These are phyloP conservation scores for Lasioglossum vierecki DNA, from an alignment of 2,888 invertebrate species.

Conservation along the genomic window DNA sequence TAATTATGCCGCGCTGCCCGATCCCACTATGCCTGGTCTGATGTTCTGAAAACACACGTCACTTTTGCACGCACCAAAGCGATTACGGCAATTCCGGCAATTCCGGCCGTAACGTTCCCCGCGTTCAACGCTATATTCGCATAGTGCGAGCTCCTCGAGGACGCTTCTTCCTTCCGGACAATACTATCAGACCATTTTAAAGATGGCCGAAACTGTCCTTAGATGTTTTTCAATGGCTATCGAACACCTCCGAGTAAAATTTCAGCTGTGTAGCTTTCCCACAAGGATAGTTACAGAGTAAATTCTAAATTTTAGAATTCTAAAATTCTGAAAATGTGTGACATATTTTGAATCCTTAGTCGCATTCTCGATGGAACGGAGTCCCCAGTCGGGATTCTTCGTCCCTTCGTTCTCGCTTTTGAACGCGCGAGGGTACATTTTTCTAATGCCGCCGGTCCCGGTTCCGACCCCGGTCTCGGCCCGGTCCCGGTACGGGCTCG, in stretches of 20 bases:
- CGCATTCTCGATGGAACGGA: too few species aligned
- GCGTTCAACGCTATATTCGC: background rate
- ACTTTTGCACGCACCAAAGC: conserved; percentile 33
- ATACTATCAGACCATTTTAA: background rate
- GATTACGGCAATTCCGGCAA: conserved; percentile 42
- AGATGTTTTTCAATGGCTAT: too few species aligned
- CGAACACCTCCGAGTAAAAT: too few species aligned
- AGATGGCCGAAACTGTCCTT: too few species aligned
- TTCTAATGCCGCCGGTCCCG: conserved; percentile 21
- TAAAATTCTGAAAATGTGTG: too few species aligned
- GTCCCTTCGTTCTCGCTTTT: conserved; percentile 32
- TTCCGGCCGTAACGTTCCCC: conserved; percentile 30
- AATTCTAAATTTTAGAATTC: too few species aligned
- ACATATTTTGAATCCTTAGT: too few species aligned
- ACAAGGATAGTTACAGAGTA: too few species aligned
- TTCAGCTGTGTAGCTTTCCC: too few species aligned
- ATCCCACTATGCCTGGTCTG: conserved; percentile 40
- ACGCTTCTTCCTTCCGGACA: background rate
- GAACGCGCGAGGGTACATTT: conserved; percentile 29
- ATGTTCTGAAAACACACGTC: conserved; percentile 49
- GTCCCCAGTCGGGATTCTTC: background rate
- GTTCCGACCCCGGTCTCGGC: too few species aligned
- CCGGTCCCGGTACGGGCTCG: background rate
- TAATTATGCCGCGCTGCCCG: conserved; percentile 63
- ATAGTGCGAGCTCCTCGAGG: background rate